A percentile compares a stretch with the other conserved stretches of the same genome.
These are phyloP conservation scores for Cladorhizidae sp. DNA, from an alignment of 37 sponge, comb jelly and placozoan genomes.

Conservation along the genomic window DNA sequence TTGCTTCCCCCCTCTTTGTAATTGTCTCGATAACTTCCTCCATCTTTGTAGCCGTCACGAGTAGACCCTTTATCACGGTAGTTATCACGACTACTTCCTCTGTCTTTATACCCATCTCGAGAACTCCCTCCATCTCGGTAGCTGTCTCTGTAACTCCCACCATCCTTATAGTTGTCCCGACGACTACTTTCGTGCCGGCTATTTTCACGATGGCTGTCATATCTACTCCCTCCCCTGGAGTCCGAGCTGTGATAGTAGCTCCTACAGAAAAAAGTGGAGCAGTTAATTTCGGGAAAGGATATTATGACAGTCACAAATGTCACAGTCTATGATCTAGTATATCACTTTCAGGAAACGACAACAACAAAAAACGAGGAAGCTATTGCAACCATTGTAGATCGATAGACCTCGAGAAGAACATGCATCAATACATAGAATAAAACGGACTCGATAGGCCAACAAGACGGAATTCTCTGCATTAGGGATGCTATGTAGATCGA, in stretches of 20 bases:
- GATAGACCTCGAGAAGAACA: too few species aligned
- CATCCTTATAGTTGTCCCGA: neutral
- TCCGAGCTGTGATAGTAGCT: neutral
- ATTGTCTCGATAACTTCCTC: conserved; percentile 3
- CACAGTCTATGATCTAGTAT: too few species aligned
- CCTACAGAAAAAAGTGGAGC: neutral
- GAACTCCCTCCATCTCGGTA: conserved; percentile 10
- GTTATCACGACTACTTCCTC: neutral
- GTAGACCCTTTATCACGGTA: neutral
- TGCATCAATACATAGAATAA: too few species aligned
- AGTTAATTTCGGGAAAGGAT: too few species aligned
- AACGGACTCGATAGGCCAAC: too few species aligned
- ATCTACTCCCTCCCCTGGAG: neutral
- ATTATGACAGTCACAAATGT: too few species aligned
- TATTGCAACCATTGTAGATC: too few species aligned
- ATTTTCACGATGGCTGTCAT: neutral
- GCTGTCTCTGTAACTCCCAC: too few species aligned
- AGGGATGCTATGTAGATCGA: too few species aligned
- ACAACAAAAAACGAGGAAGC: too few species aligned
- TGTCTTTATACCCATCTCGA: conserved; percentile 8
- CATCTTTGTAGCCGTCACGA: neutral
- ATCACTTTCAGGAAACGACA: too few species aligned
- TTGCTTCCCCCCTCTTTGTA: neutral
- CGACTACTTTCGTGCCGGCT: neutral
- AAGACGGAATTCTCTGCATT: too few species aligned